Evolutionary conservation across 2,797 vertebrate genomes (phyloP).

Genomic region (Gymnopithys bicolor): DNA sequence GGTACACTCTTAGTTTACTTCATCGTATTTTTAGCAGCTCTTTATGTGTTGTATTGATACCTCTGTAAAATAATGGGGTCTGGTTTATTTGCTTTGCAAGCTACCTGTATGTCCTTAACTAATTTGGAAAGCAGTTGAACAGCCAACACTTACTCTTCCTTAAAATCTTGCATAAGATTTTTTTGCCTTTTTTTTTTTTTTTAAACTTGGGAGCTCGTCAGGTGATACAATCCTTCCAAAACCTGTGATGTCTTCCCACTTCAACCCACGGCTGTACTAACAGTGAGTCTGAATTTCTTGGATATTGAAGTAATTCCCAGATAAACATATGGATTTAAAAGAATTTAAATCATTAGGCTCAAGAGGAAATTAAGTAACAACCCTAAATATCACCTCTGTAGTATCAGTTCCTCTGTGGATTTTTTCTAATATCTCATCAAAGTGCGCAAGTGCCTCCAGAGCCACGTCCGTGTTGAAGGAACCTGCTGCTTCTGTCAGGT

Average conservation of each 20-base stretch:
- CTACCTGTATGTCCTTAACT: neutral
- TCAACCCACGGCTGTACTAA: neutral
- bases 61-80: neutral
- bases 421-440: neutral
- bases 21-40: neutral
- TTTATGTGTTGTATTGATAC: neutral
- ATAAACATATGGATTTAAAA: slow-evolving; percentile 37
- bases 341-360: neutral
- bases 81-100: neutral
- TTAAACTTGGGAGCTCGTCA: neutral
- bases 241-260: neutral
- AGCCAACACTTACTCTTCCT: neutral
- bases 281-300: neutral
- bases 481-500: neutral
- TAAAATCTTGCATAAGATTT: neutral
- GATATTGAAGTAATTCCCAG: neutral
- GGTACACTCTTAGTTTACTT: neutral
- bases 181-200: neutral
- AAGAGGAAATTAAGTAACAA: slow-evolving; percentile 51
- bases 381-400: neutral
- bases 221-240: neutral
- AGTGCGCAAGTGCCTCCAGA: neutral
- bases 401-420: neutral
- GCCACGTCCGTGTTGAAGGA: neutral
- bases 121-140: neutral